Percentiles rank a stretch among this genome's conserved stretches.
phyloP scores from a whole-genome alignment of 2,888 invertebrate species.

The Pachydiplax longipennis region DNA sequence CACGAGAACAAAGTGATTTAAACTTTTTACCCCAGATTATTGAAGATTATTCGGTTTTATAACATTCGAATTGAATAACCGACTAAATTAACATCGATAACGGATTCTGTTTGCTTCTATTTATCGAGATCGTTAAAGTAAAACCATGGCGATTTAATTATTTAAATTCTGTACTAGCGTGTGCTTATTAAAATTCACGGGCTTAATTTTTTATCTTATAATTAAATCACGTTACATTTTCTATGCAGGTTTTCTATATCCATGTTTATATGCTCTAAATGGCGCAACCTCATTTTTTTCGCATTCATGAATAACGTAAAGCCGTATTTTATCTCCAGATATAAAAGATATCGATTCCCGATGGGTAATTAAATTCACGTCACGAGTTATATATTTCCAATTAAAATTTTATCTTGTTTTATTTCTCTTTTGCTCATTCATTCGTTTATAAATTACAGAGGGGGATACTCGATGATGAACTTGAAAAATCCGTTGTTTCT shows the following conservation, averaged over 20 bases:
- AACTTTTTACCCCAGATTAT: too few relatives aligned
- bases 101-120: too few relatives aligned
- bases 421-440: not conserved
- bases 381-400: not conserved
- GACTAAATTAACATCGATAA: too few relatives aligned
- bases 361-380: not conserved
- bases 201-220: too few relatives aligned
- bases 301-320: not conserved
- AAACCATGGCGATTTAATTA: too few relatives aligned
- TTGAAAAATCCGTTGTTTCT: not conserved
- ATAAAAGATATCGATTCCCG: not conserved
- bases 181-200: too few relatives aligned
- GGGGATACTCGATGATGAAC: not conserved
- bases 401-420: not conserved
- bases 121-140: too few relatives aligned
- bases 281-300: not conserved
- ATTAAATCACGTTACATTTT: too few relatives aligned
- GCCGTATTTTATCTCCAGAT: not conserved
- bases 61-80: too few relatives aligned
- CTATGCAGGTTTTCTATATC: not conserved
- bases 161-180: too few relatives aligned
- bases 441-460: not conserved
- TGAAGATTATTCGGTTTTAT: too few relatives aligned
- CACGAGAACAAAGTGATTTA: too few relatives aligned
- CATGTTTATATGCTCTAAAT: not conserved